Evolutionary conservation across 2,888 invertebrate species (phyloP), one percentile per base, ranked within the genome.

Genomic region (Caenorhabditis drosophilae): DNA sequence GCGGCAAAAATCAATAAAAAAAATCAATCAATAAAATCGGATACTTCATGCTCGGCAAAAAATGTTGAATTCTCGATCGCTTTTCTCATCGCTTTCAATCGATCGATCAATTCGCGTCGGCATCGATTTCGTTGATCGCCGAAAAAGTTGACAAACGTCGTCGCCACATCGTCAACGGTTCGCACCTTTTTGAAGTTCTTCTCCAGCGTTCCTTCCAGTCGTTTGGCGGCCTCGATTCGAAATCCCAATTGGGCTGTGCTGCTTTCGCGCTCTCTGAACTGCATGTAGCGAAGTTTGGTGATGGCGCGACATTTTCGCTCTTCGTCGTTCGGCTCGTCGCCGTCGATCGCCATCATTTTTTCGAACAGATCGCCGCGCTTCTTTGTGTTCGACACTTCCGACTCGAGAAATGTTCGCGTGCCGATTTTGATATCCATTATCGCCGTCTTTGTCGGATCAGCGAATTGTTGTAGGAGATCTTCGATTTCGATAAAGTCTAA

Each of bases 341-440:
- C 90, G 84, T 96, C 93, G 16, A 97, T 89, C 6, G 90, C 89
- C 36, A 95, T 88, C 95, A 97, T 96, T 87, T 97, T 97, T 77
- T 92, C 90, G 85, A 94, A 97, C 34, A 97, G 87, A 86, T 97
- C 97, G 3, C 88, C 83, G 47, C 96, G 88, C 18, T 92, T 89
- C 42, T 89, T 89, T 23, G 89, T 89, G 83, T 95, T 96, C 82
- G 89, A 89, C 38, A 96, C 96, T 87, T 97, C 97, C 2, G 90
- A 90, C 85, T 97, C 96, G 36, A 95, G 88, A 85, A 96, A 97
- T 20, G 96, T 97, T 60, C 74, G 89, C 2, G 91, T 91, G 41
- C 97, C 97, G 89, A 97, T 91, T 87, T 97, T 97, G 64, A 97
- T 90, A 85, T 97, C 97, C 90, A 97, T 95, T 0, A 97, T 93